phyloP scores from a whole-genome alignment of 2,797 vertebrate species.

The Amazona finschi region DNA sequence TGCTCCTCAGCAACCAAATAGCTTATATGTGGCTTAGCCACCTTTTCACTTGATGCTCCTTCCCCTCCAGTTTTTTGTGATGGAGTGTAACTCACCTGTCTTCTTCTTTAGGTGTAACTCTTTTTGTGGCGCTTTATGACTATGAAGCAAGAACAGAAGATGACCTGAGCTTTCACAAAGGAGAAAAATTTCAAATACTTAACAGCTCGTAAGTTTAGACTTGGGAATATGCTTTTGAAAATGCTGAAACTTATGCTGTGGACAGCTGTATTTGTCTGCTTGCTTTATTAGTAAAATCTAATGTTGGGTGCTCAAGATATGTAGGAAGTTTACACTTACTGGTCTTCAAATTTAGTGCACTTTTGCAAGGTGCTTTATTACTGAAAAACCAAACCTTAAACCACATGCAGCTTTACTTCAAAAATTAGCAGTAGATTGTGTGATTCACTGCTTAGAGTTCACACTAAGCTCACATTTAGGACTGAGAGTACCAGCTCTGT shows the following conservation, averaged over 20 bases:
- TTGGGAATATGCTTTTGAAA: not conserved
- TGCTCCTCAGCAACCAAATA: not conserved
- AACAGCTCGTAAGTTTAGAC: slow-evolving; percentile 93
- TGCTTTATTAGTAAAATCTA: not conserved
- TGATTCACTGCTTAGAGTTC: not conserved
- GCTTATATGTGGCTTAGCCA: not conserved
- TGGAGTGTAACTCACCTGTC: not conserved
- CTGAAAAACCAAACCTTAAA: not conserved
- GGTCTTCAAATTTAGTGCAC: not conserved
- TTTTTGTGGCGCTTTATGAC: slow-evolving; percentile 97
- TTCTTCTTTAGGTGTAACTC: slow-evolving; percentile 87
- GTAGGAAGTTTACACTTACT: not conserved
- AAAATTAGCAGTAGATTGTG: not conserved
- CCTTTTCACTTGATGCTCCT: not conserved
- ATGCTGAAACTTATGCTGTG: not conserved
- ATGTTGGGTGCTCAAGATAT: not conserved
- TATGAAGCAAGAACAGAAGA: slow-evolving; percentile 96
- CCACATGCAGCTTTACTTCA: not conserved
- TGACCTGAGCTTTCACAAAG: slow-evolving; percentile 97
- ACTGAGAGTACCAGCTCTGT: not conserved
- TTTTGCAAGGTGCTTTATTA: not conserved
- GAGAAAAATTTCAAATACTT: slow-evolving; percentile 95
- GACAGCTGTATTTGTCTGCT: not conserved
- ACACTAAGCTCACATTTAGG: not conserved
- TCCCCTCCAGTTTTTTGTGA: not conserved